phyloP scores from a whole-genome alignment of 1,140 invertebrate genomes.

The Venturia canescens region DNA sequence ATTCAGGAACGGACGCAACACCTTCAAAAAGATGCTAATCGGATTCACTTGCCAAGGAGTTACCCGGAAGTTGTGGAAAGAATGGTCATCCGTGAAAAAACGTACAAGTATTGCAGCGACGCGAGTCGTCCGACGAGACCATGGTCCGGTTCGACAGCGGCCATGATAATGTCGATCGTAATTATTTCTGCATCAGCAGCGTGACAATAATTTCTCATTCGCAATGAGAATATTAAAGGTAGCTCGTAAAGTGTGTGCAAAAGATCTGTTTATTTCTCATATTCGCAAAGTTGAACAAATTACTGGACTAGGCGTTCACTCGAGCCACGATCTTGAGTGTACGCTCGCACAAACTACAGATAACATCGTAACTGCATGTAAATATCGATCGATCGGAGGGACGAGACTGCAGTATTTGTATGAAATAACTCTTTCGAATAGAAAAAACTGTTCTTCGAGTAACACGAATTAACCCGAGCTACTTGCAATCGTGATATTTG shows the following conservation, averaged over 20 bases:
- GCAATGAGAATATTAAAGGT: not conserved
- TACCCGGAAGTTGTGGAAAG: slow-evolving; percentile 37
- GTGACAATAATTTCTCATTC: not conserved
- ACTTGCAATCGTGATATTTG: slow-evolving; percentile 20
- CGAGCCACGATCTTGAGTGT: not conserved
- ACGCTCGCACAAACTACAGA: not conserved
- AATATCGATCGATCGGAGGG: slow-evolving; percentile 25
- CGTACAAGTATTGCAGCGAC: slow-evolving; percentile 15
- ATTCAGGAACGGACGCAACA: slow-evolving; percentile 46
- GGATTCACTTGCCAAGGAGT: slow-evolving; percentile 24
- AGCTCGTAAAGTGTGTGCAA: slow-evolving; percentile 19
- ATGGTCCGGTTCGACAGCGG: not conserved
- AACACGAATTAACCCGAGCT: not conserved
- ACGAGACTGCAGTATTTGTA: not conserved
- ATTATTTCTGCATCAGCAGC: slow-evolving; percentile 14
- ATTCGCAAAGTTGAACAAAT: not conserved
- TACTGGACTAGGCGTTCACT: not conserved
- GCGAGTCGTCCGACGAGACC: not conserved
- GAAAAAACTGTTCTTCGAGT: slow-evolving; percentile 27
- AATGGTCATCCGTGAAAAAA: slow-evolving; percentile 25
- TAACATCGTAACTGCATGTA: slow-evolving; percentile 19
- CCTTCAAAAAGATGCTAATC: slow-evolving; percentile 40
- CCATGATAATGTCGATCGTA: not conserved
- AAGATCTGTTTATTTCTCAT: slow-evolving; percentile 21
- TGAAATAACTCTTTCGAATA: slow-evolving; percentile 5